A percentile compares a stretch with the other conserved stretches of the same genome.
Evolutionary conservation across 1,140 invertebrate species (phyloP).

Genomic region (Fopius arisanus): DNA sequence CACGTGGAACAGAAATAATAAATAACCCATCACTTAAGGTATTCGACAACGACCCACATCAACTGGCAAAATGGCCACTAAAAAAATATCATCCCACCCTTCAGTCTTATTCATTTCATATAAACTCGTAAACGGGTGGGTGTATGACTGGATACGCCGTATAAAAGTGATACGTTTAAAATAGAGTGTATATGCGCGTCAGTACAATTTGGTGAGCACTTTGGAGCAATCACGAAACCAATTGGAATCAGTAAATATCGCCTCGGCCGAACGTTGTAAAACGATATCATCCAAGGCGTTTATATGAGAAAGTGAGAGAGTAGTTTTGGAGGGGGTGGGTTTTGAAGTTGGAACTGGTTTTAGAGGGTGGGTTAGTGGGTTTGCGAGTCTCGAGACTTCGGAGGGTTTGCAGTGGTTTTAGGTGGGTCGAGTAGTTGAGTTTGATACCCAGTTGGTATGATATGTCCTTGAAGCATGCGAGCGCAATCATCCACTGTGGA

Average conservation of each 20-base stretch:
- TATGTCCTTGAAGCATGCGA: conserved; percentile 56
- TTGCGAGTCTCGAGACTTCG: conserved; percentile 37
- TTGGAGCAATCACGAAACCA: conserved; percentile 54
- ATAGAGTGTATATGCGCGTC: not conserved
- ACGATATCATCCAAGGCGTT: not conserved
- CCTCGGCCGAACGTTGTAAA: conserved; percentile 22
- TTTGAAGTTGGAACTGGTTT: conserved; percentile 32
- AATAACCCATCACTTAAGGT: not conserved
- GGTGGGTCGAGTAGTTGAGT: conserved; percentile 40
- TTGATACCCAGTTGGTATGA: conserved; percentile 45
- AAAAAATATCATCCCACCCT: not conserved
- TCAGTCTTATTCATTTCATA: not conserved
- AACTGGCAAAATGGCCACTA: not conserved
- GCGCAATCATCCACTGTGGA: conserved; percentile 39
- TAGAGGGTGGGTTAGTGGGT: conserved; percentile 12
- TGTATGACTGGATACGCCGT: conserved; percentile 25
- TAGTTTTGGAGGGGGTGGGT: conserved; percentile 12
- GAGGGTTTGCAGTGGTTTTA: conserved; percentile 15
- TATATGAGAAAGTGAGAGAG: conserved; percentile 35
- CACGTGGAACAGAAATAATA: not conserved
- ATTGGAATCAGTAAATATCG: conserved; percentile 54
- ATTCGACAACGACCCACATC: not conserved
- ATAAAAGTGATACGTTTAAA: conserved; percentile 5
- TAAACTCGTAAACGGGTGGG: not conserved
- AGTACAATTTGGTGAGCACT: conserved; percentile 37